Conservation (phyloP, 92 coral and sea anemone species). For the Ricordea florida region DNA sequence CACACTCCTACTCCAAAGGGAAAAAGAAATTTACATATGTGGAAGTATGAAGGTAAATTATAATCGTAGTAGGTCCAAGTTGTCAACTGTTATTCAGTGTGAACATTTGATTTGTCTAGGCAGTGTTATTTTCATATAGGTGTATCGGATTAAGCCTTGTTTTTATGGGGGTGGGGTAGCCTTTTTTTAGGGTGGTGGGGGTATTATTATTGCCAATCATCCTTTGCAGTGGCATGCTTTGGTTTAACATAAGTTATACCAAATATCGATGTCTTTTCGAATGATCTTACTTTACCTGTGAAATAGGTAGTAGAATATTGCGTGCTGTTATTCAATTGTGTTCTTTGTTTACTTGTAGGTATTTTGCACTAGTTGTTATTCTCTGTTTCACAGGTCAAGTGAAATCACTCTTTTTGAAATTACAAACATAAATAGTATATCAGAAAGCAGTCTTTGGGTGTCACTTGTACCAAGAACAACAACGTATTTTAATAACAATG, state of each 20-base stretch:
- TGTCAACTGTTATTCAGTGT: neutral
- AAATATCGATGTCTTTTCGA: too few relatives aligned
- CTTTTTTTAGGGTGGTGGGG: neutral
- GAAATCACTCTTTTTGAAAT: too few relatives aligned
- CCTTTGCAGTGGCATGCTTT: too few relatives aligned
- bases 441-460: slow-evolving; percentile 9
- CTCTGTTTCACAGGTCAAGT: too few relatives aligned
- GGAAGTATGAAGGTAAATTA: neutral
- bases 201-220: neutral
- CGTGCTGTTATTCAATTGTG: too few relatives aligned
- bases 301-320: too few relatives aligned
- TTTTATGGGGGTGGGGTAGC: neutral
- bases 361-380: too few relatives aligned
- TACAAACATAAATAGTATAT: slow-evolving; percentile 2
- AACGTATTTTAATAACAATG: neutral
- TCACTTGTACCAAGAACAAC: slow-evolving; percentile 16
- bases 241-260: too few relatives aligned
- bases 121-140: neutral
- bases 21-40: too few relatives aligned
- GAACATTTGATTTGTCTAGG: neutral
- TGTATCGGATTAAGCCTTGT: neutral
- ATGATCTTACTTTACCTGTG: too few relatives aligned
- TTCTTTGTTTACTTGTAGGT: too few relatives aligned
- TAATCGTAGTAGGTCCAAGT: neutral
- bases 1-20: too few relatives aligned